Evolutionary conservation across 2,888 invertebrate genomes (phyloP).

Genomic region (Lordiphosa andalusiaca): DNA sequence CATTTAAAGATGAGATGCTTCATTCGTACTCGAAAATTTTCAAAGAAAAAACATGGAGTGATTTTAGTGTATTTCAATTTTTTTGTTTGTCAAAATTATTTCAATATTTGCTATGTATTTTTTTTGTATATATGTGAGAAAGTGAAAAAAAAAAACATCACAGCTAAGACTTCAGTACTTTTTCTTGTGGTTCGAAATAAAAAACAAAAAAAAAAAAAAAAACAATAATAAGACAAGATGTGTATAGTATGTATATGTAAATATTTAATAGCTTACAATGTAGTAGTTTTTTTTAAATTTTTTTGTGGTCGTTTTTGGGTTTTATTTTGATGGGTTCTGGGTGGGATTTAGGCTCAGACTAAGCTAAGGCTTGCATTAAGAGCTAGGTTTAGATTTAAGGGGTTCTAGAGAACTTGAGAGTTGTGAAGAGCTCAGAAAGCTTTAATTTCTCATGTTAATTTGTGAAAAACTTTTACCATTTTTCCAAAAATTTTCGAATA

Average conservation of each 20-base stretch:
- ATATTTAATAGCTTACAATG: constrained; percentile 28
- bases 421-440: too few relatives aligned
- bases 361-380: too few relatives aligned
- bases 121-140: constrained; percentile 59
- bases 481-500: too few relatives aligned
- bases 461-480: too few relatives aligned
- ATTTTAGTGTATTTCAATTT: constrained; percentile 1
- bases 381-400: too few relatives aligned
- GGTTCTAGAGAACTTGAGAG: too few relatives aligned
- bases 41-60: constrained; percentile 1
- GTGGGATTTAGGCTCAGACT: too few relatives aligned
- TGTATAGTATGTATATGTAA: constrained; percentile 27
- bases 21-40: constrained; percentile 38
- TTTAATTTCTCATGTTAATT: too few relatives aligned
- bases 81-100: constrained; percentile 1
- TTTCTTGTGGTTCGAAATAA: constrained; percentile 63
- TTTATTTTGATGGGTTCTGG: too few relatives aligned
- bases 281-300: constrained; percentile 10
- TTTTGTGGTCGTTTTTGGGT: background rate
- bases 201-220: constrained; percentile 28
- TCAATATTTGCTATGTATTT: constrained; percentile 12
- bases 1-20: constrained; percentile 53
- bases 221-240: constrained; percentile 31
- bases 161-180: constrained; percentile 80
- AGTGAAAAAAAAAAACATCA: constrained; percentile 79